These are phyloP conservation scores for Rhopalosiphum padi DNA, from an alignment of 1,140 invertebrate species.

Conservation along the genomic window DNA sequence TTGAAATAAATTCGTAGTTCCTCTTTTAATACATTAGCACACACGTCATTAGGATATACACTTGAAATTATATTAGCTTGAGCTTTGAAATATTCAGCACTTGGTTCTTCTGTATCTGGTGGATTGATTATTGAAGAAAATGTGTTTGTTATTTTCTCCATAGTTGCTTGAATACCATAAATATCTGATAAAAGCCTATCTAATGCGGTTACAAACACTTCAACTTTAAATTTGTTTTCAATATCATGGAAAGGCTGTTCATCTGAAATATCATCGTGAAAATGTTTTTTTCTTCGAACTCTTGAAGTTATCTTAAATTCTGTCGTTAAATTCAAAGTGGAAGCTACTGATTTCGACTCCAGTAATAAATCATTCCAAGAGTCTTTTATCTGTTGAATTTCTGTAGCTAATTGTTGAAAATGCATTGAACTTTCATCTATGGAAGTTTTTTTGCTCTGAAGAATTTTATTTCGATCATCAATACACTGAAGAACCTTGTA, in stretches of 20 bases:
- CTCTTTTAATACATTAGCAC: conserved; percentile 9
- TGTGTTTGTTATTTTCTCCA: neutral
- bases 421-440: neutral
- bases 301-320: neutral
- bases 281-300: conserved; percentile 14
- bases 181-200: neutral
- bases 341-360: neutral
- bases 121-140: neutral
- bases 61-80: neutral
- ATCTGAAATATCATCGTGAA: neutral
- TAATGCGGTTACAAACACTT: conserved; percentile 8
- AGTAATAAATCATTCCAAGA: conserved; percentile 14
- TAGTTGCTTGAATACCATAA: neutral
- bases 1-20: neutral
- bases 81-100: neutral
- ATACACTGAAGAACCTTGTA: conserved; percentile 8
- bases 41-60: neutral
- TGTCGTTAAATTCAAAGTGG: neutral
- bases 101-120: neutral
- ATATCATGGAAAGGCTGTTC: neutral
- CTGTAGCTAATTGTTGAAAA: conserved; percentile 14
- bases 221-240: conserved; percentile 6
- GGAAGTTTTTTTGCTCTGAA: neutral
- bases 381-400: neutral
- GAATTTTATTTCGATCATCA: conserved; percentile 2